A percentile compares a stretch with the other conserved stretches of the same genome.
Conservation (phyloP, 2,888 invertebrate genomes). For the Trypoxylon attenuatum region DNA sequence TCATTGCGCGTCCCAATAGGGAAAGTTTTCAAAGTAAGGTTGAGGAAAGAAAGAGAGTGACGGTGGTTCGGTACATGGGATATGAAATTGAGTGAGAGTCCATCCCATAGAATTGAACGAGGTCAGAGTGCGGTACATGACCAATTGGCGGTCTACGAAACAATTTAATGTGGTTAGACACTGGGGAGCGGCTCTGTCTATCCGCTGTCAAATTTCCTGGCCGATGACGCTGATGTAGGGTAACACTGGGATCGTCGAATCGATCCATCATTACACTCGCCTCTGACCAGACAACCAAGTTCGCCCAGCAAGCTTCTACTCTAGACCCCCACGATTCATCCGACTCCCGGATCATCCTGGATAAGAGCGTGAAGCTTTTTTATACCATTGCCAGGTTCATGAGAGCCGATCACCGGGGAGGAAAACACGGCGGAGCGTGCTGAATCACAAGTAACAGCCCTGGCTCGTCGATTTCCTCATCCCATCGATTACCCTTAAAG, state of each 20-base stretch:
- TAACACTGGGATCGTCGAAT: not conserved
- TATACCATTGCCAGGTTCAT: too few relatives aligned
- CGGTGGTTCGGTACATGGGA: too few relatives aligned
- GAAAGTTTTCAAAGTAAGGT: not conserved
- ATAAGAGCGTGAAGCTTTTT: too few relatives aligned
- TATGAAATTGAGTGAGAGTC: constrained; percentile 20
- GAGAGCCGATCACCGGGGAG: too few relatives aligned
- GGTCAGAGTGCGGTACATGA: constrained; percentile 27
- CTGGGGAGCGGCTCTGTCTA: constrained; percentile 50
- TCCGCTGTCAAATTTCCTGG: constrained; percentile 58
- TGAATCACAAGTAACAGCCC: too few relatives aligned
- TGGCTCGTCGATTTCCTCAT: too few relatives aligned
- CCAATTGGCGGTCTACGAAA: constrained; percentile 50
- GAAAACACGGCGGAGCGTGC: too few relatives aligned
- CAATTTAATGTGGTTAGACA: constrained; percentile 59
- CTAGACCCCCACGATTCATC: too few relatives aligned
- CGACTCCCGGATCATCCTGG: too few relatives aligned
- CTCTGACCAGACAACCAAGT: not conserved
- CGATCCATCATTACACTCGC: not conserved
- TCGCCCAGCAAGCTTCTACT: too few relatives aligned
- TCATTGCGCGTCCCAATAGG: not conserved
- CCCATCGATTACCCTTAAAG: too few relatives aligned
- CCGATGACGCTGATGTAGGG: constrained; percentile 15
- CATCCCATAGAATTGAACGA: constrained; percentile 15
- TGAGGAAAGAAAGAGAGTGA: too few relatives aligned